A percentile compares a stretch with the other conserved stretches of the same genome.
These are phyloP conservation scores for Cydia fagiglandana DNA, from an alignment of 1,140 invertebrate species.

Conservation along the genomic window DNA sequence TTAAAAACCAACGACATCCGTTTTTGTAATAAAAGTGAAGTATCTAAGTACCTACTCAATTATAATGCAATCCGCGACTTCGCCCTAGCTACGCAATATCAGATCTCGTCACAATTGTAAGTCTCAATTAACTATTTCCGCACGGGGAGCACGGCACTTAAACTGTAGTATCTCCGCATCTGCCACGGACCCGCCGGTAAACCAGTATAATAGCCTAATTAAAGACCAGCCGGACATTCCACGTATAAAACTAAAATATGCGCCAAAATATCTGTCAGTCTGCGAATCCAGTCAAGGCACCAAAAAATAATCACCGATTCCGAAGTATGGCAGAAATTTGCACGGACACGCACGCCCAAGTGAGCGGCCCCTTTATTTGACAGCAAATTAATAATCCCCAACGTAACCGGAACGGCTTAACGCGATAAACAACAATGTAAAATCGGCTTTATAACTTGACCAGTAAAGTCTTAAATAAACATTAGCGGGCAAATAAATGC, in stretches of 20 bases:
- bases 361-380: conserved; percentile 78
- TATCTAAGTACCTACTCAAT: no score
- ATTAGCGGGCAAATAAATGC: conserved; percentile 50
- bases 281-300: conserved; percentile 68
- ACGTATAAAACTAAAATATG: conserved; percentile 53
- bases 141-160: neutral
- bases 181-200: conserved; percentile 31
- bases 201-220: conserved; percentile 45
- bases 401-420: conserved; percentile 65
- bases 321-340: conserved; percentile 78
- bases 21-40: no score
- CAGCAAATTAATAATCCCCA: conserved; percentile 77
- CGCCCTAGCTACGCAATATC: no score
- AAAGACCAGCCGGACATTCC: conserved; percentile 50
- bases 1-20: no score
- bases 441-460: conserved; percentile 63
- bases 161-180: neutral
- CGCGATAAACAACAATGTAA: conserved; percentile 52
- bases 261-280: conserved; percentile 67
- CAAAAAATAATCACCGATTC: conserved; percentile 75
- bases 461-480: conserved; percentile 64
- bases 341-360: conserved; percentile 76
- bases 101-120: neutral
- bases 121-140: conserved; percentile 19
- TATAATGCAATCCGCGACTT: no score